Conservation (phyloP, 2,888 invertebrate genomes). For the Thereva nobilitata region DNA sequence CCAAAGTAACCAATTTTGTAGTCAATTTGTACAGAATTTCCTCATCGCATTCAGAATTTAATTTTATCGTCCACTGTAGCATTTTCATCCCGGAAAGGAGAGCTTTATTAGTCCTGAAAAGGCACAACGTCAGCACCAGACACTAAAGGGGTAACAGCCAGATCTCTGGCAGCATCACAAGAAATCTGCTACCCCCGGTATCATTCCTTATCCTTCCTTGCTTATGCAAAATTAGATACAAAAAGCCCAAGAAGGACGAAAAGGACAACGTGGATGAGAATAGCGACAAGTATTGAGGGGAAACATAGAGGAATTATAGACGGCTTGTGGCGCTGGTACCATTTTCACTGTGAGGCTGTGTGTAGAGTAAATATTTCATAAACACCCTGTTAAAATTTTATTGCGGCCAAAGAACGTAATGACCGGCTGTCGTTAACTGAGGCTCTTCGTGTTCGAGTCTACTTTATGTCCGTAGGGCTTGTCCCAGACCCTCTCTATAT, state of each 20-base stretch:
- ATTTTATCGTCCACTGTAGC: slow-evolving; percentile 33
- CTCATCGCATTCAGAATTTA: slow-evolving; percentile 35
- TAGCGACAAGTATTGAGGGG: slow-evolving; percentile 6
- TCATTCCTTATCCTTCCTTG: background rate
- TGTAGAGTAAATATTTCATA: slow-evolving; percentile 30
- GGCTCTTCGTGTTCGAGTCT: background rate
- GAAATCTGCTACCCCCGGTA: slow-evolving; percentile 3
- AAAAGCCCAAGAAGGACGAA: slow-evolving; percentile 6
- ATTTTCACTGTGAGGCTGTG: slow-evolving; percentile 2
- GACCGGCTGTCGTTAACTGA: slow-evolving; percentile 12
- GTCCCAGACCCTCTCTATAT: background rate
- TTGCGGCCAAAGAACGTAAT: slow-evolving; percentile 28
- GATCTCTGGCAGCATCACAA: slow-evolving; percentile 1
- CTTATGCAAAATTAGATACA: slow-evolving; percentile 24
- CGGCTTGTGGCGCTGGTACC: background rate
- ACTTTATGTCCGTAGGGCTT: slow-evolving; percentile 7
- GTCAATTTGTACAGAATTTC: slow-evolving; percentile 33
- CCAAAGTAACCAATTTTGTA: slow-evolving; percentile 30
- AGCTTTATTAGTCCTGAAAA: slow-evolving; percentile 26
- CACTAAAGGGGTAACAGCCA: slow-evolving; percentile 4
- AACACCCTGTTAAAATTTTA: slow-evolving; percentile 34
- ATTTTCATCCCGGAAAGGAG: slow-evolving; percentile 14
- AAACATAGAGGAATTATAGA: background rate
- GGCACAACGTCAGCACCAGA: slow-evolving; percentile 16
- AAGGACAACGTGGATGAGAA: background rate